phyloP scores from a whole-genome alignment of 2,888 invertebrate genomes.

The Lycophotia porphyrea region DNA sequence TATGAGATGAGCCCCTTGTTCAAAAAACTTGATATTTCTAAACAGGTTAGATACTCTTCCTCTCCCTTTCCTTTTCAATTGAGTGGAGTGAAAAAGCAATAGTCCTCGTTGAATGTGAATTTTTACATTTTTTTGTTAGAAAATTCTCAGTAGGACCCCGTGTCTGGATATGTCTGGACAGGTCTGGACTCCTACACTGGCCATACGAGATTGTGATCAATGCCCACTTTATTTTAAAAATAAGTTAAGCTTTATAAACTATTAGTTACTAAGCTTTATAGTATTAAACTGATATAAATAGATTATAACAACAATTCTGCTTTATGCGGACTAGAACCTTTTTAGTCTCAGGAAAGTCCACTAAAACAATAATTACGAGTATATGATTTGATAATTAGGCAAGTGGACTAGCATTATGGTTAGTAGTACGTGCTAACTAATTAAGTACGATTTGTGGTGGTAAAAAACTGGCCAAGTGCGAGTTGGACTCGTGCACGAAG shows the following conservation, averaged over 20 bases:
- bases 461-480: too few relatives aligned
- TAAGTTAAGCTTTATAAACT: background rate
- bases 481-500: too few relatives aligned
- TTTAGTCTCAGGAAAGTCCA: too few relatives aligned
- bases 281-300: too few relatives aligned
- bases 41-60: background rate
- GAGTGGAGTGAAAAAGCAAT: conserved; percentile 14
- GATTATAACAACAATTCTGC: too few relatives aligned
- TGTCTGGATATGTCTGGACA: background rate
- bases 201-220: background rate
- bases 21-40: conserved; percentile 35
- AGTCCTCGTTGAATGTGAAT: background rate
- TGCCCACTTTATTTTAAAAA: background rate
- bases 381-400: too few relatives aligned
- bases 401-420: too few relatives aligned
- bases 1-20: background rate
- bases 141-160: background rate
- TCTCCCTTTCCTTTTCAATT: conserved; percentile 20
- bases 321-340: too few relatives aligned
- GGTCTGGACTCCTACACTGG: background rate
- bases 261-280: background rate
- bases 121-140: conserved; percentile 4
- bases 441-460: too few relatives aligned
- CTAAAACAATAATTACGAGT: too few relatives aligned
- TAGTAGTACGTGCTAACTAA: too few relatives aligned